Percentiles rank a stretch among this genome's conserved stretches.
phyloP scores from a whole-genome alignment of 1,140 invertebrate species.

The Cydia amplana region DNA sequence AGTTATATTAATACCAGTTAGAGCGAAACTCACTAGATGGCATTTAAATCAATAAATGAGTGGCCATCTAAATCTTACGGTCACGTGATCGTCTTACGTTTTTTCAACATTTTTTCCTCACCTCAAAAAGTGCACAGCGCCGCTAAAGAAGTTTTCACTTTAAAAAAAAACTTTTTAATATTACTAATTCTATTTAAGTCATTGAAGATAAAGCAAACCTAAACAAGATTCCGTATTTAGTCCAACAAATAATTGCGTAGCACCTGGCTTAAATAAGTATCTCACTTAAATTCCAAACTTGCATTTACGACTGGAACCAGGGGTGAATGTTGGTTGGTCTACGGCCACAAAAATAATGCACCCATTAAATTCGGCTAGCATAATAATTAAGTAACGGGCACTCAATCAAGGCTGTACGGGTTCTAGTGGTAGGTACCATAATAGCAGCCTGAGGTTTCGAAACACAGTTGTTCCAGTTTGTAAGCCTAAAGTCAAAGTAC shows the following conservation, averaged over 20 bases:
- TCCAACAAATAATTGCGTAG: not conserved
- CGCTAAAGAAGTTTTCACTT: too few species aligned
- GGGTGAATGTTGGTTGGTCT: constrained; percentile 13
- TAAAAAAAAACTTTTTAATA: too few species aligned
- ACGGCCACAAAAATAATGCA: constrained; percentile 61
- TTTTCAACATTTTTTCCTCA: too few species aligned
- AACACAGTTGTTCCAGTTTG: constrained; percentile 74
- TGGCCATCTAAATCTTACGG: too few species aligned
- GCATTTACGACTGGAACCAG: not conserved
- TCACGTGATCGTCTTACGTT: too few species aligned
- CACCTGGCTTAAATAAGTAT: constrained; percentile 7
- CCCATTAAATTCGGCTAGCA: constrained; percentile 75
- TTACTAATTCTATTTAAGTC: too few species aligned
- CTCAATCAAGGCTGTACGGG: constrained; percentile 66
- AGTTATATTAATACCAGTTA: too few species aligned
- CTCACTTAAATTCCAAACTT: not conserved
- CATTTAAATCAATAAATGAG: too few species aligned
- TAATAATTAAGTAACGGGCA: constrained; percentile 78
- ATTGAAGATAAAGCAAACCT: not conserved
- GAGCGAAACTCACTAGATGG: too few species aligned
- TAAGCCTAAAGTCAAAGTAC: constrained; percentile 70
- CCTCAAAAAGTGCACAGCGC: too few species aligned
- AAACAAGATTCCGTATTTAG: not conserved
- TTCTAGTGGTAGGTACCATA: constrained; percentile 66
- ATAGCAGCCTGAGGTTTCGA: constrained; percentile 65